These are phyloP conservation scores for Scrobipalpa costella DNA, from an alignment of 2,888 invertebrate species.

Conservation along the genomic window DNA sequence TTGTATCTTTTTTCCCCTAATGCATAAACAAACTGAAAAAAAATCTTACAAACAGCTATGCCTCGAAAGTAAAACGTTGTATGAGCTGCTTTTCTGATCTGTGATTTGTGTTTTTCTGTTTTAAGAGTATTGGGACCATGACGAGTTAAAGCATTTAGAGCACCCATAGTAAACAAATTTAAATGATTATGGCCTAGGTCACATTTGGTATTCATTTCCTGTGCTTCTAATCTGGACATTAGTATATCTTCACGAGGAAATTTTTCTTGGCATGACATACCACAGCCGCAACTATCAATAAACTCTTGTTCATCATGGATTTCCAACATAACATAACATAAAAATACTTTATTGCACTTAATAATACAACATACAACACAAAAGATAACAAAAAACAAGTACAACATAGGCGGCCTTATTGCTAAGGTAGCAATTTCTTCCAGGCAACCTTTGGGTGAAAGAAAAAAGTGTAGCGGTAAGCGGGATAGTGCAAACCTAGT, in stretches of 20 bases:
- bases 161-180: constrained; percentile 7
- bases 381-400: no score
- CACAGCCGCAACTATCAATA: constrained; percentile 2
- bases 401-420: no score
- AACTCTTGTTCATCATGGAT: background rate
- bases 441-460: no score
- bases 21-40: constrained; percentile 7
- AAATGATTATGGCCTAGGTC: constrained; percentile 10
- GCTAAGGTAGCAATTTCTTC: no score
- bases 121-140: background rate
- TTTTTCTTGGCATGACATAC: constrained; percentile 4
- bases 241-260: constrained; percentile 4
- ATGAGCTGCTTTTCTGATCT: no score
- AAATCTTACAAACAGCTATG: constrained; percentile 10
- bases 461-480: no score
- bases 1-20: constrained; percentile 10
- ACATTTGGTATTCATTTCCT: constrained; percentile 2
- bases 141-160: constrained; percentile 5
- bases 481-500: no score
- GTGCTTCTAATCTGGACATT: constrained; percentile 4
- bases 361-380: no score
- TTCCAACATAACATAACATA: no score
- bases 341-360: no score
- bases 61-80: background rate
- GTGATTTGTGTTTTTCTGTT: no score